Conservation (phyloP, 2,113 vertebrate genomes). For the Hystrix cristata region DNA sequence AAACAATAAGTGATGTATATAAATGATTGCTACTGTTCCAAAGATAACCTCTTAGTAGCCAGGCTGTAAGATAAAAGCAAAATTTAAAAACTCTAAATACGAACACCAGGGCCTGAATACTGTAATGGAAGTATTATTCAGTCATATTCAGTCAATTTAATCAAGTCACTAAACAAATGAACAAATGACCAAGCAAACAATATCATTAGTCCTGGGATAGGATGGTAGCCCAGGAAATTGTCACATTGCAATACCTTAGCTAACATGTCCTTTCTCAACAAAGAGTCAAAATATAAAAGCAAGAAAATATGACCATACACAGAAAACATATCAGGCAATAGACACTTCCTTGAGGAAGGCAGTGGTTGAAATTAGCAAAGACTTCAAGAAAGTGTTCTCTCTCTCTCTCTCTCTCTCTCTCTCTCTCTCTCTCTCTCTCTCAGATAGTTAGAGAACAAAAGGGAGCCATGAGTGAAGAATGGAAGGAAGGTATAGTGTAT, state of each 20-base stretch:
- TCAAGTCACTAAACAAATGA: background rate
- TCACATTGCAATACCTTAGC: background rate
- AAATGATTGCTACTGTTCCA: background rate
- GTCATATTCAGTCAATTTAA: background rate
- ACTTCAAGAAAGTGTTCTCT: background rate
- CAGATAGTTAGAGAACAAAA: background rate
- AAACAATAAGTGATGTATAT: background rate
- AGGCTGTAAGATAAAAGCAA: background rate
- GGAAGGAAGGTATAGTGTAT: background rate
- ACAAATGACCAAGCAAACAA: background rate
- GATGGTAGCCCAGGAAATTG: fast-evolving
- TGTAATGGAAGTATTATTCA: background rate
- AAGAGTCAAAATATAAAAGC: background rate
- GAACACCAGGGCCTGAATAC: background rate
- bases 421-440: fast-evolving
- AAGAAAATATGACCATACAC: background rate
- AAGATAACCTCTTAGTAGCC: background rate
- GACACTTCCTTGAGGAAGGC: background rate
- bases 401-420: background rate
- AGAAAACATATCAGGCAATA: background rate
- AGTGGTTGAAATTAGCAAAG: background rate
- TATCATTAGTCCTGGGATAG: background rate
- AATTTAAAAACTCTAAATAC: background rate
- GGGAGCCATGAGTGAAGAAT: background rate
- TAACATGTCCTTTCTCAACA: background rate